Base-by-base conservation (phyloP, 1,140 invertebrate genomes). In the Achatina immaculata region DNA sequence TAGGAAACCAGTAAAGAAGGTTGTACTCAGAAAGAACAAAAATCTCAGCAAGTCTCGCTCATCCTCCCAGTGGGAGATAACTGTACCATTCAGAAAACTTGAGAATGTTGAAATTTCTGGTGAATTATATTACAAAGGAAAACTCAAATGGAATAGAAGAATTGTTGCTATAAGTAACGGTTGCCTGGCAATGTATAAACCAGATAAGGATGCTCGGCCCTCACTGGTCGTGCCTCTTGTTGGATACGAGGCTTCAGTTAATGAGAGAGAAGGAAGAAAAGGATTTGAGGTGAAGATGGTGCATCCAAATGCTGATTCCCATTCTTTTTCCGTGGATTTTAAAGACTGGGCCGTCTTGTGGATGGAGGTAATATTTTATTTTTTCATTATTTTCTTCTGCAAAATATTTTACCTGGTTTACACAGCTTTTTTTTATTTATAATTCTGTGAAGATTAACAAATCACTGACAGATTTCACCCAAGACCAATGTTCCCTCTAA, bases 301-400 rank as follows among this genome's bases (percentile, higher is more conserved):
- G 28, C 87, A 88, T 48, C 81, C 85, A 0, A 76, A 77, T 31
- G 68, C 81, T 16, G 87, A 88, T 45, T 45, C 79, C n/a, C 83
- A 87, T 73, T 42, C 79, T 21, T 86, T 88, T 55, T 77, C 84
- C n/a, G 83, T 85, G 2, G 87, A 88, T 69, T 84, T 85, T 48
- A 86, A 84, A 48, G 87, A 86, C 11, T 88, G 87, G 85, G 86
- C 85, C 24, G 69, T 78, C 24, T 62, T 83, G 14, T 88, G 86
- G 86, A 81, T 75, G 71, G 86, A 88, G 48, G 86, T 88, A 51
- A 80, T 84, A 75, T 51, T 51, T 14, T 11, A 51, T n/a, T n/a
- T n/a, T n/a, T n/a, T n/a, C n/a, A n/a, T n/a, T n/a, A n/a, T n/a
- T n/a, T n/a, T n/a, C n/a, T n/a, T n/a, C n/a, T n/a, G n/a, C n/a